Percentiles rank a stretch among this genome's conserved stretches.
phyloP scores from a whole-genome alignment of 2,797 vertebrate species.

The Sarcophilus harrisii region DNA sequence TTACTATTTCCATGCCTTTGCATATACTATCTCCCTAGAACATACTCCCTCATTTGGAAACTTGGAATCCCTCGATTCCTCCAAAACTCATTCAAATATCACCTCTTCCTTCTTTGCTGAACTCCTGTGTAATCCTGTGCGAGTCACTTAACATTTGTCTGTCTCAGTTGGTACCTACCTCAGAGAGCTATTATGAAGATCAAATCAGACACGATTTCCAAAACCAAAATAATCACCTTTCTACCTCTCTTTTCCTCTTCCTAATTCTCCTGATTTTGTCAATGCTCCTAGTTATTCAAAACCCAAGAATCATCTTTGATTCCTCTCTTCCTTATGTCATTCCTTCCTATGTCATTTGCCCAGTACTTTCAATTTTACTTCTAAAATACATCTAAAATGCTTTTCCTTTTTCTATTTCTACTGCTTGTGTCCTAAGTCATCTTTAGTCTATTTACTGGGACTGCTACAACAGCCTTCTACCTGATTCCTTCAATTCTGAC shows the following conservation, averaged over 20 bases:
- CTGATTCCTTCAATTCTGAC: background rate
- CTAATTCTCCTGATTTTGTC: background rate
- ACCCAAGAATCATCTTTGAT: background rate
- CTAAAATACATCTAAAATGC: background rate
- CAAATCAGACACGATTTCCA: background rate
- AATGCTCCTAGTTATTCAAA: background rate
- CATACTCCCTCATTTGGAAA: background rate
- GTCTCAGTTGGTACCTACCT: background rate
- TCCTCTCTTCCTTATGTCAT: background rate
- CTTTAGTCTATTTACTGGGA: background rate
- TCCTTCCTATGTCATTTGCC: background rate
- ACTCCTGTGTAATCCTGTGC: no score
- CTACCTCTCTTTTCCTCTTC: background rate
- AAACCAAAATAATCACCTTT: background rate
- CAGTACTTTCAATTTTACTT: background rate
- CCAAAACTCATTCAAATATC: background rate
- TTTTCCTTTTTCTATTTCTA: background rate
- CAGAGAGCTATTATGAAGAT: background rate
- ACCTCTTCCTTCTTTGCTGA: background rate
- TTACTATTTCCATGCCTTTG: background rate
- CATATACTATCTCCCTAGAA: background rate
- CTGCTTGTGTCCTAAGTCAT: background rate
- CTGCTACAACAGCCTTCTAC: background rate
- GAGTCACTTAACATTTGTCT: background rate
- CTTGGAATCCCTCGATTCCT: background rate